phyloP scores from a whole-genome alignment of 2,113 vertebrate species.

The Atlantisia rogersi region DNA sequence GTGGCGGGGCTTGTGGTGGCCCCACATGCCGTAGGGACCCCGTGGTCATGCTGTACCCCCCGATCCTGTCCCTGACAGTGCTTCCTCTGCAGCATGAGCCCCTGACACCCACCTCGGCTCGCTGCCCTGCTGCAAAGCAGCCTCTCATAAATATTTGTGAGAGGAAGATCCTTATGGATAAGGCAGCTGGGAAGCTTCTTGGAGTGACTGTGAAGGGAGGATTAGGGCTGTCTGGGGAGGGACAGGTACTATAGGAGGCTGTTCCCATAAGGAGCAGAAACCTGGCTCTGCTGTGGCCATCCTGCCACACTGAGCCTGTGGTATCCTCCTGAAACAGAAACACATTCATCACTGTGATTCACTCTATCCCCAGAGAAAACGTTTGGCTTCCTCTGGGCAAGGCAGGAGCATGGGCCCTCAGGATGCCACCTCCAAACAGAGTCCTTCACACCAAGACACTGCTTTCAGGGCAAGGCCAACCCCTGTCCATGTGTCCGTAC shows the following conservation, averaged over 20 bases:
- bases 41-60: rapidly evolving
- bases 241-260: conserved; percentile 47
- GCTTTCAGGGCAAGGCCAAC: not conserved
- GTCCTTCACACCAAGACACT: rapidly evolving
- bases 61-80: rapidly evolving
- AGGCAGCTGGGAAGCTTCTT: conserved; percentile 63
- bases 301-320: rapidly evolving
- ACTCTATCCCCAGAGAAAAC: not conserved
- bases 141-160: conserved; percentile 66
- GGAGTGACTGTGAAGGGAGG: conserved; percentile 58
- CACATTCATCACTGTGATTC: rapidly evolving
- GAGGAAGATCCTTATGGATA: conserved; percentile 68
- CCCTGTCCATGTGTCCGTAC: not conserved
- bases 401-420: not conserved
- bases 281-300: conserved; percentile 53
- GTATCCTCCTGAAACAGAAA: not conserved
- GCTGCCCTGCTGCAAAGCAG: not conserved
- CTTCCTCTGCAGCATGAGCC: rapidly evolving
- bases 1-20: rapidly evolving
- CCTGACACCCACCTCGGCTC: not conserved
- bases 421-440: not conserved
- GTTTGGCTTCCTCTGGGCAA: not conserved
- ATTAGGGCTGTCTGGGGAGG: conserved; percentile 68
- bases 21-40: rapidly evolving
- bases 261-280: conserved; percentile 79